Evolutionary conservation across 1,140 invertebrate genomes (phyloP), one percentile per base, ranked within the genome.

Genomic region (Trinorchestia longiramus): DNA sequence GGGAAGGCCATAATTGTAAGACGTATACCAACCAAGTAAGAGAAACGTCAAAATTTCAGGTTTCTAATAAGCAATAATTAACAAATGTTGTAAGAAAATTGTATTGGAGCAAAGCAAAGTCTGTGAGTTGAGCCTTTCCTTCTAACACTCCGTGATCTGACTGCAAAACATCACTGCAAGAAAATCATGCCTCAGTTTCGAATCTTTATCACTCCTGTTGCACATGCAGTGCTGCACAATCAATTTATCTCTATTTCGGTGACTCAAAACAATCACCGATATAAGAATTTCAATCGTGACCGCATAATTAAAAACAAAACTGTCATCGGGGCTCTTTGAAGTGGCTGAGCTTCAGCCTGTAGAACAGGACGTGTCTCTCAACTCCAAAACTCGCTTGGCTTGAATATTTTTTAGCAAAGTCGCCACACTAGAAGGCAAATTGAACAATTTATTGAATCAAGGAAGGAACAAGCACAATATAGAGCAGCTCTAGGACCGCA

Each of bases 391-490:
- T 77, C 62, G 62, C 62, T 77, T 23, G 62, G 62, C 62, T 77
- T 11, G 62, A 77, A 77, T 77, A 77, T 77, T 77, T 77, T 77
- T 36, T 11, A 11, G 41, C 40, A 4, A 94, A 94, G 43, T 94
- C 47, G 92, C 92, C 43, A 40, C 43, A 15, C 92, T 91, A 6
- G 92, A 3, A 40, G 43, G 43, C 92, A 94, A 94, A 94, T 94
- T 94, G 92, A 94, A 94, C 0, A 43, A 94, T 45, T 94, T 94
- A 45, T 94, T 94, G 92, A 94, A 94, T 94, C 40, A 94, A 43
- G 40, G 92, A 47, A 94, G 92, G 92, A 94, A 94, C 92, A 94
- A 47, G 45, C 92, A 44, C 40, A 94, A 94, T 94, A 45, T 45
- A 94, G 8, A 6, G 43, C 92, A 0, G 43, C 43, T 47, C 11